Percentiles rank a stretch among this genome's conserved stretches.
These are phyloP conservation scores for Parazoanthus darwini DNA, from an alignment of 92 coral and sea anemone species.

Conservation along the genomic window DNA sequence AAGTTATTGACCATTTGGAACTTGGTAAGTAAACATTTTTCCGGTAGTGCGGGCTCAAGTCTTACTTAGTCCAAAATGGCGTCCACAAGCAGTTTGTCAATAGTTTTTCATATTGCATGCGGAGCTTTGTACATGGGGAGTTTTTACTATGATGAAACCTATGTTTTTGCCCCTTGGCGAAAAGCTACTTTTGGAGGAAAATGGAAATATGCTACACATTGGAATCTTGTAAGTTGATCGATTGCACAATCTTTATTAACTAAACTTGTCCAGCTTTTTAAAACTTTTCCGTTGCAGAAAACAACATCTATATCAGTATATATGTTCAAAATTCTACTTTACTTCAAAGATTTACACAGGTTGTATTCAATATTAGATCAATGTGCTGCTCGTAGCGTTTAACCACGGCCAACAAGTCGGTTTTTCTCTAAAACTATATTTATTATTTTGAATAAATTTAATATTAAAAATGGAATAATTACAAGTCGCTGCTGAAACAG, in stretches of 20 bases:
- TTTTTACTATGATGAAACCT: conserved; percentile 10
- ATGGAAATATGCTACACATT: conserved; percentile 36
- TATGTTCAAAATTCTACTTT: too few species aligned
- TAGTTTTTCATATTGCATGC: background rate
- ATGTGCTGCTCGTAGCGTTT: too few species aligned
- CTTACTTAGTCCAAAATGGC: conserved; percentile 1
- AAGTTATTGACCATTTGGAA: conserved; percentile 59
- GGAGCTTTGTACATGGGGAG: conserved; percentile 21
- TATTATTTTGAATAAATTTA: too few species aligned
- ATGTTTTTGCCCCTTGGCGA: conserved; percentile 34
- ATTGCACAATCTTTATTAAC: background rate
- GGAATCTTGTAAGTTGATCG: conserved; percentile 16
- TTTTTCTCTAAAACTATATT: too few species aligned
- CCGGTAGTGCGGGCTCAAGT: conserved; percentile 18
- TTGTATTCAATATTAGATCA: background rate
- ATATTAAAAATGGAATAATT: too few species aligned
- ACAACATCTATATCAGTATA: background rate
- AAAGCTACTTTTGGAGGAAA: conserved; percentile 10
- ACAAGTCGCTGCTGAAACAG: background rate
- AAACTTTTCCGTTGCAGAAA: background rate
- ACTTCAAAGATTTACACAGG: background rate
- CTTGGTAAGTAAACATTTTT: conserved; percentile 48
- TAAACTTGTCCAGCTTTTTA: too few species aligned
- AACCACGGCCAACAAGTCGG: too few species aligned
- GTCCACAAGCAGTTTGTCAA: background rate